Conservation (phyloP, 2,797 vertebrate species). For the Sciurus carolinensis region DNA sequence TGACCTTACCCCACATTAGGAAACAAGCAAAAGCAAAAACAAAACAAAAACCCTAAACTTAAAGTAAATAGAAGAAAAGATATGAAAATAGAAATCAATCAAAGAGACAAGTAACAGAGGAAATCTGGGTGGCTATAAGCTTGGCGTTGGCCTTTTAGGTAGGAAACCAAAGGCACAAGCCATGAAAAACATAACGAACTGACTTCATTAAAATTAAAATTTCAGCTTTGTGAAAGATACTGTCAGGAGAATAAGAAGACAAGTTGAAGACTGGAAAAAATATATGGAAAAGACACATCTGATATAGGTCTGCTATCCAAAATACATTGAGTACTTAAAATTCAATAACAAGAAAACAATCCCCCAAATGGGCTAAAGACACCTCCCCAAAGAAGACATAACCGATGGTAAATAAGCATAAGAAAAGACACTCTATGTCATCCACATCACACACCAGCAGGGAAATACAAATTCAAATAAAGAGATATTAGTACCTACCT, state of each 20-base stretch:
- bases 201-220: too few species aligned
- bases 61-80: background rate
- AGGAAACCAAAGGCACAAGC: background rate
- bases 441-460: background rate
- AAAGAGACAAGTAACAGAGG: background rate
- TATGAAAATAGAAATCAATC: background rate
- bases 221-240: too few species aligned
- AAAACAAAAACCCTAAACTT: background rate
- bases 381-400: background rate
- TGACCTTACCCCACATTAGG: background rate
- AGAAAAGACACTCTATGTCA: background rate
- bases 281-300: background rate
- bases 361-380: background rate
- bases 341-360: background rate
- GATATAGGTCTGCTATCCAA: background rate
- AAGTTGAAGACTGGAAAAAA: background rate
- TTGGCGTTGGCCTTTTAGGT: background rate
- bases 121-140: background rate
- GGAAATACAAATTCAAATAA: background rate
- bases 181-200: background rate
- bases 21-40: background rate
- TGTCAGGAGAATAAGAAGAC: too few species aligned
- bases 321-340: background rate
- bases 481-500: background rate
- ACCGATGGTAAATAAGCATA: background rate